Percentiles rank a stretch among this genome's conserved stretches.
Evolutionary conservation across 2,797 vertebrate species (phyloP).

Genomic region (Sebastolobus altivelis): DNA sequence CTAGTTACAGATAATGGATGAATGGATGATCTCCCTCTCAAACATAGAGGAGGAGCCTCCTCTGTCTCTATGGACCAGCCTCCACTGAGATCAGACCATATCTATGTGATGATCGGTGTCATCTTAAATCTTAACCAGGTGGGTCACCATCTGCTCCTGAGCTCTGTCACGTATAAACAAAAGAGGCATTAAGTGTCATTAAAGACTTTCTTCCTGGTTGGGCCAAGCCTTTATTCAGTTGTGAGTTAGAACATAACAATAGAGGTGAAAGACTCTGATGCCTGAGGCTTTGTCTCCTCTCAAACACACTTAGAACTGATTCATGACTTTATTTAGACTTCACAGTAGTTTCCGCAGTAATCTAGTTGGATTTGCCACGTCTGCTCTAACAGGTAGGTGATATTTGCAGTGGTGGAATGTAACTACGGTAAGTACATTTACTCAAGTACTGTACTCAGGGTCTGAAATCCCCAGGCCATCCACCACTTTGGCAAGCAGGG

Average conservation of each 20-base stretch:
- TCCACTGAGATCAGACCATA: background rate
- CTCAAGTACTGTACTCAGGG: background rate
- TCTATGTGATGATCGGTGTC: background rate
- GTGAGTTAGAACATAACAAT: constrained; percentile 33
- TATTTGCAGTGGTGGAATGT: background rate
- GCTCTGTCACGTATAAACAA: background rate
- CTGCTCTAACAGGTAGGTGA: background rate
- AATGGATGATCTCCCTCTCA: too few relatives aligned
- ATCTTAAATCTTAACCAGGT: background rate
- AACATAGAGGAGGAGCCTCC: too few relatives aligned
- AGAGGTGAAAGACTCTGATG: constrained; percentile 10
- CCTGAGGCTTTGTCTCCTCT: constrained; percentile 26
- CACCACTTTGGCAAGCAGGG: too few relatives aligned
- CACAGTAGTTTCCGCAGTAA: background rate
- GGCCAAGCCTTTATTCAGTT: background rate
- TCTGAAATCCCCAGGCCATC: too few relatives aligned
- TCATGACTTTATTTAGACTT: background rate
- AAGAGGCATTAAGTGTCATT: background rate
- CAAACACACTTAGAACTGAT: background rate
- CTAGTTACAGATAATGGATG: too few relatives aligned
- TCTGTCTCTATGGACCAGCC: too few relatives aligned
- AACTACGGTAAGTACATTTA: too few relatives aligned
- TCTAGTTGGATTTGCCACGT: background rate
- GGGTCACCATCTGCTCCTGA: background rate
- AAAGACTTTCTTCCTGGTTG: constrained; percentile 14